A percentile compares a stretch with the other conserved stretches of the same genome.
Conservation (phyloP, 1,140 invertebrate species). For the Idris sp. region DNA sequence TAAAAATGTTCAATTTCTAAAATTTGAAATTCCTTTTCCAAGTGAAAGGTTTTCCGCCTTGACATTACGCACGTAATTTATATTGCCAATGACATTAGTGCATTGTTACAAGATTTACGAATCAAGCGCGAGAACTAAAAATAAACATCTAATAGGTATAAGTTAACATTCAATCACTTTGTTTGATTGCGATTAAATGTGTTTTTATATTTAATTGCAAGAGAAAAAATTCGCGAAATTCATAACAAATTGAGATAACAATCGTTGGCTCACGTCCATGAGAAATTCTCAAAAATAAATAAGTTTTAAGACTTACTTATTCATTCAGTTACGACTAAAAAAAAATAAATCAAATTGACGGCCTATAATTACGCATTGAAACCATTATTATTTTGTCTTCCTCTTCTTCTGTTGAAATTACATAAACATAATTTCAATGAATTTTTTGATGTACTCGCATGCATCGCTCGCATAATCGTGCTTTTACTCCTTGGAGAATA, state of each 20-base stretch:
- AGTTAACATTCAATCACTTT: too few species aligned
- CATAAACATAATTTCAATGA: conserved; percentile 27
- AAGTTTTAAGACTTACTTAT: too few species aligned
- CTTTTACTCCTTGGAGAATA: conserved; percentile 9
- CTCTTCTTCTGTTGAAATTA: conserved; percentile 13
- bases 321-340: background rate
- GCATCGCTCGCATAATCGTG: conserved; percentile 1
- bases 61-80: conserved; percentile 28
- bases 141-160: background rate
- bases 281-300: too few species aligned
- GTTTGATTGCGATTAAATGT: too few species aligned
- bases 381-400: too few species aligned
- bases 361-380: conserved; percentile 11
- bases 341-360: conserved; percentile 13
- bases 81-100: conserved; percentile 27
- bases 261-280: too few species aligned
- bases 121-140: background rate
- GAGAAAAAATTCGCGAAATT: too few species aligned
- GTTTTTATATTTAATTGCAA: too few species aligned
- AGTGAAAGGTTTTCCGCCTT: conserved; percentile 22
- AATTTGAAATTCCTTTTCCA: conserved; percentile 1
- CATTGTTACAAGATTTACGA: conserved; percentile 12
- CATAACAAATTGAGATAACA: too few species aligned
- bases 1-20: too few species aligned
- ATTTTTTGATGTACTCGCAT: conserved; percentile 17